Conservation (phyloP, 2,797 vertebrate species). For the Novumbra hubbsi region DNA sequence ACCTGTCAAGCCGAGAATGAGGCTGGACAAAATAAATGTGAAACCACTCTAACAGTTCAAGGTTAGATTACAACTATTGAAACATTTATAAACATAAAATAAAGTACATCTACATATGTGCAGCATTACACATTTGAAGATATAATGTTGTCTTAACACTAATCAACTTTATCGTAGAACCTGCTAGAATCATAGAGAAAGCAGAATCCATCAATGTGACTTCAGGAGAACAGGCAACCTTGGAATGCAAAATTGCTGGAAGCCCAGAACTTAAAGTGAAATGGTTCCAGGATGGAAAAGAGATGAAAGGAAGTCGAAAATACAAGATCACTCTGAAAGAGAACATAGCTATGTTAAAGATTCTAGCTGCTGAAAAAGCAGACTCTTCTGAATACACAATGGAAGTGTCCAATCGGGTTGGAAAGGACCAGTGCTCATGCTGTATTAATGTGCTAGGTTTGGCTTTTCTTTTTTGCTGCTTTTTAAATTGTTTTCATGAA, state of each 20-base stretch:
- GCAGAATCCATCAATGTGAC: conserved; percentile 93
- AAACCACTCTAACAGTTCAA: conserved; percentile 92
- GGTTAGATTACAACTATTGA: conserved; percentile 75
- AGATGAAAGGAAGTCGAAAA: conserved; percentile 89
- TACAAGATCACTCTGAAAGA: conserved; percentile 94
- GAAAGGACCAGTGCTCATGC: conserved; percentile 88
- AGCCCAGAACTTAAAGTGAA: conserved; percentile 94
- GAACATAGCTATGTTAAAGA: conserved; percentile 88
- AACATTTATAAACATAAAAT: neutral
- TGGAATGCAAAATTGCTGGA: conserved; percentile 91
- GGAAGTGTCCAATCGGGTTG: conserved; percentile 95
- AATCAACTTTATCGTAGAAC: conserved; percentile 80
- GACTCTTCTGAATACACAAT: conserved; percentile 93
- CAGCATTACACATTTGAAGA: neutral
- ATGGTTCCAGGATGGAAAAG: conserved; percentile 92
- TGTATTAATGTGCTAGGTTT: conserved; percentile 93
- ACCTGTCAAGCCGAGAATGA: conserved; percentile 92
- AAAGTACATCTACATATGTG: neutral
- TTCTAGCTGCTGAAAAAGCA: conserved; percentile 85
- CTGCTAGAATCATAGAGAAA: conserved; percentile 91
- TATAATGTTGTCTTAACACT: neutral
- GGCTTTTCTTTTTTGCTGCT: conserved; percentile 55
- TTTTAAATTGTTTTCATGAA: neutral
- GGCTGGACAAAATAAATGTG: conserved; percentile 91
- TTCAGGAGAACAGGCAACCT: conserved; percentile 87